Base-by-base conservation (phyloP, 2,113 vertebrate species). In the Neogale vison region DNA sequence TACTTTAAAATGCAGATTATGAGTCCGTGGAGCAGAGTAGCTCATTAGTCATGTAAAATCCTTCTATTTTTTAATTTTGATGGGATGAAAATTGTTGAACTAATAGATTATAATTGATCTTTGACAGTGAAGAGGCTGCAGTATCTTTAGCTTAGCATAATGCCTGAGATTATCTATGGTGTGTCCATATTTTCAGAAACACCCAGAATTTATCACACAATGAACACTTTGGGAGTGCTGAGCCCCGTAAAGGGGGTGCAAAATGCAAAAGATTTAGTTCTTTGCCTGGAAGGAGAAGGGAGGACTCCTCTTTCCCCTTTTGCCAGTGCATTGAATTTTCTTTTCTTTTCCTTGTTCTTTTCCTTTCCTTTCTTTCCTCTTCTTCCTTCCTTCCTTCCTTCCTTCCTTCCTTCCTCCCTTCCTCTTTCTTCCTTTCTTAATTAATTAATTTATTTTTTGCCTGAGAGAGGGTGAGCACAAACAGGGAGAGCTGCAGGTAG, bases 21-120 rank as follows among this genome's bases (percentile, higher is more conserved):
- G 98, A 98, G 98, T 98, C 97, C 82, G 63, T 96, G 97, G 97
- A 97, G 97, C 77, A 3, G 96, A 97, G 85, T 63, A 95, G 84
- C 93, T 98, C 97, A 98, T 98, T 98, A 97, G 98, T 99, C 97
- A 98, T 97, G 94, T 89, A 96, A 96, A 98, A 97, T 94, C 97
- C 95, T 97, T 98, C 96, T 96, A 88, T 88, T 96, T 98, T 98
- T 96, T 92, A 87, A 85, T 83, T 90, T 95, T 83, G 76, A 94
- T 96, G 97, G 96, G 97, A 97, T 96, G 96, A 97, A 97, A 90
- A 94, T 93, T 89, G 96, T 98, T 95, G 96, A 88, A 84, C 96
- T 92, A 96, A 93, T 96, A 92, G 95, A 96, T 76, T 0, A 4
- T 97, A 98, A 95, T 92, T 92, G 96, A 98, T 97, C 74, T 87